Evolutionary conservation across 1,140 invertebrate species (phyloP).

Genomic region (Hylyphantes graminicola): DNA sequence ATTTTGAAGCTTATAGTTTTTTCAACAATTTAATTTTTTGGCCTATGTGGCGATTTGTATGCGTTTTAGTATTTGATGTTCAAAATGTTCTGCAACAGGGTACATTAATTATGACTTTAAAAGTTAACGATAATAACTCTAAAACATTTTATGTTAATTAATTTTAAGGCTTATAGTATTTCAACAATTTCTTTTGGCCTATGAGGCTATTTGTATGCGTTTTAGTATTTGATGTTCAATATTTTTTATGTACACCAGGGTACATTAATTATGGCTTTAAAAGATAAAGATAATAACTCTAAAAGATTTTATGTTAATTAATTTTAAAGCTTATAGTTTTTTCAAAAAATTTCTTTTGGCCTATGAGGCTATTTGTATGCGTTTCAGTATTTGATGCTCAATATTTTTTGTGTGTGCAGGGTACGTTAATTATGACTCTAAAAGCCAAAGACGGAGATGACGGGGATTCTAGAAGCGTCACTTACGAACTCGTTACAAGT

Average conservation of each 20-base stretch:
- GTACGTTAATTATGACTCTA: slow-evolving; percentile 82
- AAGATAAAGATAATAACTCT: not conserved
- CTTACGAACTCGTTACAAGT: slow-evolving; percentile 86
- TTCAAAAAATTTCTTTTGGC: not conserved
- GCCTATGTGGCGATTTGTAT: not conserved
- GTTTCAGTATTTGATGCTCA: not conserved
- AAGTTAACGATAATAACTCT: slow-evolving; percentile 78
- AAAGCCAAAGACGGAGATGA: slow-evolving; percentile 85
- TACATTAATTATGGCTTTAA: no score
- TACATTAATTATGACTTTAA: slow-evolving; percentile 81
- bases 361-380: not conserved
- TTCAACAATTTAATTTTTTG: not conserved
- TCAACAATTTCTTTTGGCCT: not conserved
- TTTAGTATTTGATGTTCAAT: no score
- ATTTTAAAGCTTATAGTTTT: not conserved
- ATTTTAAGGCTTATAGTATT: not conserved
- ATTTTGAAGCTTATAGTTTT: not conserved
- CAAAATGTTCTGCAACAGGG: slow-evolving; percentile 67
- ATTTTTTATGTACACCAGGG: no score
- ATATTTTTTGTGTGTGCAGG: slow-evolving; percentile 64
- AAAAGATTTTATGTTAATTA: not conserved
- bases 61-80: not conserved
- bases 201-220: no score
- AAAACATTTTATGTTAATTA: not conserved
- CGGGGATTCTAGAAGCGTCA: slow-evolving; percentile 81